phyloP scores from a whole-genome alignment of 2,888 invertebrate genomes.

The Parasteatoda lunata region DNA sequence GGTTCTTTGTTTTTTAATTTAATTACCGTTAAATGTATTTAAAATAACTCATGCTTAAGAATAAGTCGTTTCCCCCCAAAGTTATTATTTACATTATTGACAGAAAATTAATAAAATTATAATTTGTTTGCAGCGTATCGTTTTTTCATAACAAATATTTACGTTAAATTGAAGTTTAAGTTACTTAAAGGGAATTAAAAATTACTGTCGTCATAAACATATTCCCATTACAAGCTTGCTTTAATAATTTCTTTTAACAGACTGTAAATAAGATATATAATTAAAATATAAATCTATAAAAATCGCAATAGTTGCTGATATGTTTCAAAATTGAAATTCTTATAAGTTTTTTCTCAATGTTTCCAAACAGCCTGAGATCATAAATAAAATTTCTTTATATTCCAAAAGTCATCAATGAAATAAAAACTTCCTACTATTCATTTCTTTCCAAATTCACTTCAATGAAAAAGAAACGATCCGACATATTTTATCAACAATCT shows the following conservation, averaged over 20 bases:
- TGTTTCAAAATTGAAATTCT: neutral
- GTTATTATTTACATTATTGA: too few species aligned
- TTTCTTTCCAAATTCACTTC: conserved; percentile 18
- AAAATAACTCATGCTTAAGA: too few species aligned
- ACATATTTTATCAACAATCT: conserved; percentile 6
- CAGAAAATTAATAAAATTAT: too few species aligned
- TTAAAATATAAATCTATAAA: neutral
- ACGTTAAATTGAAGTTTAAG: neutral
- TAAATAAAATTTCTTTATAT: neutral
- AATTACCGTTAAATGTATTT: too few species aligned
- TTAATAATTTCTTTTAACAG: too few species aligned
- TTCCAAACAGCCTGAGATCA: conserved; percentile 9
- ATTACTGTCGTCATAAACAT: neutral
- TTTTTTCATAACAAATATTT: neutral
- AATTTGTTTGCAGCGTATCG: too few species aligned
- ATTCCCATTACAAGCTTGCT: neutral
- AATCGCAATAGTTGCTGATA: neutral
- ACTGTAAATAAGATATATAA: neutral
- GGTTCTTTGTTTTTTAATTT: too few species aligned
- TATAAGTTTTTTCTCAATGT: neutral
- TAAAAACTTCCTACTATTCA: conserved; percentile 16
- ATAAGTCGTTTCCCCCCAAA: too few species aligned
- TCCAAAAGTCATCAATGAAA: conserved; percentile 29
- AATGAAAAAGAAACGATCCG: neutral
- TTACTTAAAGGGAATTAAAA: neutral